A percentile compares a stretch with the other conserved stretches of the same genome.
Evolutionary conservation across 1,140 invertebrate genomes (phyloP).

Genomic region (Bemisia tabaci): DNA sequence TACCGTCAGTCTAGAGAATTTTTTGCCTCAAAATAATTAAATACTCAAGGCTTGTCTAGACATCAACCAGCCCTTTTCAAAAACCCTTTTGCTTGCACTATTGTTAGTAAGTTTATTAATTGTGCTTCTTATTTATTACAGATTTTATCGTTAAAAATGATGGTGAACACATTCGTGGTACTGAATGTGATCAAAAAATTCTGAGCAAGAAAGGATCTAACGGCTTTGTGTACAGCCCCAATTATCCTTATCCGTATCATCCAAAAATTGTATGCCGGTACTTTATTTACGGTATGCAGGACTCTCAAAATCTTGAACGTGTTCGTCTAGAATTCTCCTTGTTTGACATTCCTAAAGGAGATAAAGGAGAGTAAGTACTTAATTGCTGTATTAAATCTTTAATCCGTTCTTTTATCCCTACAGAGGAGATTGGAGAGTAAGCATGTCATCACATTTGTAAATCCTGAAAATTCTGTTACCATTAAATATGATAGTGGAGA

Average conservation of each 20-base stretch:
- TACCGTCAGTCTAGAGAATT: no score
- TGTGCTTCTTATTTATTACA: slow-evolving; percentile 33
- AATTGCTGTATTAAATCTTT: no score
- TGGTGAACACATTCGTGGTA: slow-evolving; percentile 83
- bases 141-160: slow-evolving; percentile 88
- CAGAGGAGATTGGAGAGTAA: no score
- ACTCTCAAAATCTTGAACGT: slow-evolving; percentile 85
- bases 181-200: slow-evolving; percentile 95
- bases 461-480: not conserved
- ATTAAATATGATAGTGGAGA: no score
- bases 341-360: slow-evolving; percentile 78
- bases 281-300: slow-evolving; percentile 94
- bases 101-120: no score
- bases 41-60: no score
- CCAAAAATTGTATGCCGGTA: slow-evolving; percentile 91
- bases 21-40: no score
- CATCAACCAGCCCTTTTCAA: no score
- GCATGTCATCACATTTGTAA: not conserved
- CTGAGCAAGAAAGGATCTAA: slow-evolving; percentile 81
- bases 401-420: no score
- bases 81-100: no score
- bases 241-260: slow-evolving; percentile 88
- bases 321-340: slow-evolving; percentile 73
- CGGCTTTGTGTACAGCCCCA: slow-evolving; percentile 85
- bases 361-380: slow-evolving; percentile 47